Evolutionary conservation across 2,797 vertebrate genomes (phyloP).

Genomic region (Leptatherina wallacei): DNA sequence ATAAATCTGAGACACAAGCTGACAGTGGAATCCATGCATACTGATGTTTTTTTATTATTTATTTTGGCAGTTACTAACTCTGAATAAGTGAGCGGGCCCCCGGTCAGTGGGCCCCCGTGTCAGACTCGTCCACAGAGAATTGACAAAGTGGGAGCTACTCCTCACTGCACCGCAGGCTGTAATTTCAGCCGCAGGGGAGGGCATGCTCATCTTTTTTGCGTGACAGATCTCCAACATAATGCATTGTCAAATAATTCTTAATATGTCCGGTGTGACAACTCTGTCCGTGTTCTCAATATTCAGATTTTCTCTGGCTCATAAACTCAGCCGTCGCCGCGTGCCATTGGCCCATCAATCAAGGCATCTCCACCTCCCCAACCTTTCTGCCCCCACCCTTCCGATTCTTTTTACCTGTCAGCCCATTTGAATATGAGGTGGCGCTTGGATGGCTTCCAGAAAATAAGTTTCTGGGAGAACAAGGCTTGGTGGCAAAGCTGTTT

Average conservation of each 20-base stretch:
- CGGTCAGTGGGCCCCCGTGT: conserved; percentile 48
- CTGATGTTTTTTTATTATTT: conserved; percentile 58
- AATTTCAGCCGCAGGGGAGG: conserved; percentile 73
- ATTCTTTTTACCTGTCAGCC: conserved; percentile 74
- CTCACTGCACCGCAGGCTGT: conserved; percentile 60
- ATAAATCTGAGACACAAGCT: conserved; percentile 15
- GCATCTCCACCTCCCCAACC: conserved; percentile 29
- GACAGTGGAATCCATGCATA: conserved; percentile 57
- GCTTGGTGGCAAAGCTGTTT: conserved; percentile 61
- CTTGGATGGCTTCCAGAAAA: conserved; percentile 73
- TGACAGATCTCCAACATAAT: conserved; percentile 86
- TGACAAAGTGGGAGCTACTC: conserved; percentile 48
- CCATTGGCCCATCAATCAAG: conserved; percentile 82
- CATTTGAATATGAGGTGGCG: conserved; percentile 78
- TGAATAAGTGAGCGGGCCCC: conserved; percentile 62
- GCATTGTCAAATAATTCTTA: conserved; percentile 87
- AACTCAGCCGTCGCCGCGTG: conserved; percentile 66
- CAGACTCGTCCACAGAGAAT: conserved; percentile 62
- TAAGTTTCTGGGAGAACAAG: conserved; percentile 70
- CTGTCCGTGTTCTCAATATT: conserved; percentile 81
- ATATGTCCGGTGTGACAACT: conserved; percentile 80
- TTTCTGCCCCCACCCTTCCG: conserved; percentile 9
- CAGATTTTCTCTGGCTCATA: conserved; percentile 85
- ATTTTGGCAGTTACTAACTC: conserved; percentile 66
- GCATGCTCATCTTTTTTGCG: conserved; percentile 70